Evolutionary conservation across 2,888 invertebrate species (phyloP).

Genomic region (Harpagoxenus sublaevis): DNA sequence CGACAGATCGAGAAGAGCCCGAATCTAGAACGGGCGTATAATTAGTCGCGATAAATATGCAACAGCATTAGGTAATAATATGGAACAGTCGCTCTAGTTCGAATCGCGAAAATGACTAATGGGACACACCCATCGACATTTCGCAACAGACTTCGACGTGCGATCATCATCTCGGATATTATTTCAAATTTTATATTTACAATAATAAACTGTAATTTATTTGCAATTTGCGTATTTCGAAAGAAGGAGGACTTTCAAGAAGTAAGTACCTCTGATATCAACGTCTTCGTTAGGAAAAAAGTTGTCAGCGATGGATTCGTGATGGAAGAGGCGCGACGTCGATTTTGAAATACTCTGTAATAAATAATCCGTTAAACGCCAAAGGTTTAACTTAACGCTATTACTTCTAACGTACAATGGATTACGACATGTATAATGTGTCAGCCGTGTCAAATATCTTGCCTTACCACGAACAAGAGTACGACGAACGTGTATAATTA

Average conservation of each 20-base stretch:
- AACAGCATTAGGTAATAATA: slow-evolving; percentile 9
- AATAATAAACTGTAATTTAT: neutral
- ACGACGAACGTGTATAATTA: slow-evolving; percentile 33
- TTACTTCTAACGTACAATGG: slow-evolving; percentile 32
- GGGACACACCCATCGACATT: neutral
- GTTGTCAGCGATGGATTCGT: neutral
- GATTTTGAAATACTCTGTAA: slow-evolving; percentile 19
- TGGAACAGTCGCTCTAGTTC: neutral
- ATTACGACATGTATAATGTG: slow-evolving; percentile 32
- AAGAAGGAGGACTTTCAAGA: neutral
- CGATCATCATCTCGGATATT: neutral
- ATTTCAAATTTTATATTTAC: neutral
- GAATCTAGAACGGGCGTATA: slow-evolving; percentile 3
- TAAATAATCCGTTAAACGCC: slow-evolving; percentile 26
- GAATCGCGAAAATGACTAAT: neutral
- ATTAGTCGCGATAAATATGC: slow-evolving; percentile 47
- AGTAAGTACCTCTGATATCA: neutral
- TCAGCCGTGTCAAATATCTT: slow-evolving; percentile 34
- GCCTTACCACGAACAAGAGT: slow-evolving; percentile 1
- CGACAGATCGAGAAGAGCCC: slow-evolving; percentile 22
- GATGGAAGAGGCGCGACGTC: neutral
- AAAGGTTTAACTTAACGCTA: slow-evolving; percentile 23
- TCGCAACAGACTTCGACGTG: slow-evolving; percentile 4
- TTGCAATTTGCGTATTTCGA: neutral
- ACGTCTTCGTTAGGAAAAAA: neutral